These are phyloP conservation scores for Cyprinodon variegatus DNA, from an alignment of 2,113 vertebrate species.

Conservation along the genomic window DNA sequence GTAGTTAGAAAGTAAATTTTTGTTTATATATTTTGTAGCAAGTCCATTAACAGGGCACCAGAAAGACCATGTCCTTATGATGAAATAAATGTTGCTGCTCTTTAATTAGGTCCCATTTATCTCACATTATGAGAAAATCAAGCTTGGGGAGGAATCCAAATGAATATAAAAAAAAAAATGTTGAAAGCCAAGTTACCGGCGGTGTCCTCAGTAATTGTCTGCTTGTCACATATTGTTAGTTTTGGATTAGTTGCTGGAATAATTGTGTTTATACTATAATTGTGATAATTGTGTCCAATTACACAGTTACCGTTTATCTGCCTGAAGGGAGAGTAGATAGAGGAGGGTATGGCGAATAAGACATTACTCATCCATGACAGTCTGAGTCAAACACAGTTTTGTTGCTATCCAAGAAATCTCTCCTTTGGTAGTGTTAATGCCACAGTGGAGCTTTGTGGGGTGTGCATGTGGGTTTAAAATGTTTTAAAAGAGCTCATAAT, in stretches of 20 bases:
- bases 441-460: slow-evolving; percentile 6
- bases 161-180: slow-evolving; percentile 20
- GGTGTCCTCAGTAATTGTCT: slow-evolving; percentile 27
- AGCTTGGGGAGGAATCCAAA: not conserved
- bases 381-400: slow-evolving; percentile 2
- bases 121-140: not conserved
- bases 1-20: not conserved
- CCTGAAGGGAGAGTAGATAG: slow-evolving; percentile 30
- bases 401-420: slow-evolving; percentile 37
- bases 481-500: slow-evolving; percentile 45
- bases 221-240: slow-evolving; percentile 26
- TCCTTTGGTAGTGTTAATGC: slow-evolving; percentile 18
- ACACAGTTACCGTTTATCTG: slow-evolving; percentile 34
- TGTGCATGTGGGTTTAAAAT: slow-evolving; percentile 58
- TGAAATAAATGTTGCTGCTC: not conserved
- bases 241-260: slow-evolving; percentile 17
- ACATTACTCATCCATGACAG: slow-evolving; percentile 41
- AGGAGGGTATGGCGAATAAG: slow-evolving; percentile 9
- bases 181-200: slow-evolving; percentile 19
- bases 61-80: not conserved
- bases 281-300: slow-evolving; percentile 43
- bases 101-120: not conserved
- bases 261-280: slow-evolving; percentile 42
- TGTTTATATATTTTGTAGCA: not conserved
- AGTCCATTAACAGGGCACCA: not conserved